These are phyloP conservation scores for Pegea sp. DNA, from an alignment of 23 tunicate genomes.

Conservation along the genomic window DNA sequence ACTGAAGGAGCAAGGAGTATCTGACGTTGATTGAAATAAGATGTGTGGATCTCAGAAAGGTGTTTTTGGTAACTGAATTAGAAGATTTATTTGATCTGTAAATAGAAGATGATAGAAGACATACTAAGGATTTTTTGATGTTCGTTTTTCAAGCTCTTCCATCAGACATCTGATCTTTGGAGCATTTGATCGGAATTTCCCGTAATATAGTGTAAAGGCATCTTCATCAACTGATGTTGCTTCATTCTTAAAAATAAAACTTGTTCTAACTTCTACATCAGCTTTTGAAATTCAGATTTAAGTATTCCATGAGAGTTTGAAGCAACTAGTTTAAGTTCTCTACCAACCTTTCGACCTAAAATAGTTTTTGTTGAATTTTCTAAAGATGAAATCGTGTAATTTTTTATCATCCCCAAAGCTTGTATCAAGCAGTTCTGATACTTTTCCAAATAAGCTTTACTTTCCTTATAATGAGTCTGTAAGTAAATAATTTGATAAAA, in stretches of 20 bases:
- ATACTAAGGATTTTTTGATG: constrained; percentile 22
- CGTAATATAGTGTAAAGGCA: constrained; percentile 95
- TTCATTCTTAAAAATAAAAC: not conserved
- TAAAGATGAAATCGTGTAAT: constrained; percentile 41
- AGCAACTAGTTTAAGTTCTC: too few species aligned
- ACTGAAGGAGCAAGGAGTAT: constrained; percentile 79
- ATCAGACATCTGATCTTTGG: constrained; percentile 84
- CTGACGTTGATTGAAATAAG: constrained; percentile 82
- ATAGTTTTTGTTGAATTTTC: constrained; percentile 54
- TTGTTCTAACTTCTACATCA: too few species aligned
- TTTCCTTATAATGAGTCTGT: constrained; percentile 41
- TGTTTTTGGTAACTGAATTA: constrained; percentile 36
- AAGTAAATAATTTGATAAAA: not conserved
- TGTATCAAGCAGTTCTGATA: constrained; percentile 28
- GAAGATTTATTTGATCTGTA: too few species aligned
- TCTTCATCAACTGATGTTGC: constrained; percentile 19
- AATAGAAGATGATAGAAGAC: too few species aligned
- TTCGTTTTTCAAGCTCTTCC: constrained; percentile 50
- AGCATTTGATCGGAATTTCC: constrained; percentile 92
- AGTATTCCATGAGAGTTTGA: too few species aligned
- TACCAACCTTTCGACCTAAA: constrained; percentile 32
- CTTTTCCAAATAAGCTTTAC: constrained; percentile 40
- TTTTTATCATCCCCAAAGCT: constrained; percentile 73
- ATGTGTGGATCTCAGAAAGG: constrained; percentile 62
- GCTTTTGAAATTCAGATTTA: too few species aligned